Evolutionary conservation across 2,888 invertebrate genomes (phyloP).

Genomic region (Horisme vitalbata): DNA sequence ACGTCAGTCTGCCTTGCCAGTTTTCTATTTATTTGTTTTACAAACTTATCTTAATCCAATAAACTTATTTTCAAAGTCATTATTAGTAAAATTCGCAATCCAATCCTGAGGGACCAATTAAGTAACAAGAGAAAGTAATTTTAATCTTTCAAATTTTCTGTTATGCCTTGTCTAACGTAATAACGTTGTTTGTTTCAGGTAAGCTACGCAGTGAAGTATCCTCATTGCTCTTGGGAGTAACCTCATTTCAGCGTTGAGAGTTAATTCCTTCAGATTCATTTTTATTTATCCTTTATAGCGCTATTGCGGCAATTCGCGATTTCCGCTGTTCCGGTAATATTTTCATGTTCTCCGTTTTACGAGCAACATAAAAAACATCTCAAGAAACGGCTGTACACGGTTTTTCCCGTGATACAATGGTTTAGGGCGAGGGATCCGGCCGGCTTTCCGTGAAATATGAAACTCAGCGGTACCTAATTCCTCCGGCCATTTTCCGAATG

Average conservation of each 20-base stretch:
- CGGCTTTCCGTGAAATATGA: conserved; percentile 62
- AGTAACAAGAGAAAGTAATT: conserved; percentile 4
- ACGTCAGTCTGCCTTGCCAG: neutral
- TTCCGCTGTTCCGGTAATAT: conserved; percentile 54
- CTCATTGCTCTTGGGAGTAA: conserved; percentile 22
- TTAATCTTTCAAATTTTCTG: conserved; percentile 11
- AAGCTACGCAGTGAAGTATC: conserved; percentile 27
- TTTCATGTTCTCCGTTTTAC: conserved; percentile 62
- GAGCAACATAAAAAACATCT: conserved; percentile 65
- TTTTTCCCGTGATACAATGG: conserved; percentile 36
- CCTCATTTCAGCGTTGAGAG: conserved; percentile 24
- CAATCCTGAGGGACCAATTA: neutral
- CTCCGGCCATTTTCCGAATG: conserved; percentile 71
- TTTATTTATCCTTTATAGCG: conserved; percentile 50
- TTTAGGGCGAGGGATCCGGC: conserved; percentile 39
- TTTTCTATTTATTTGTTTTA: neutral
- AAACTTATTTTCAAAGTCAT: neutral
- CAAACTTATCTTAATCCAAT: neutral
- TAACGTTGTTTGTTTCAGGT: conserved; percentile 39
- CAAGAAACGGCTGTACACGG: conserved; percentile 45
- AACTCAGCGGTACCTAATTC: conserved; percentile 66
- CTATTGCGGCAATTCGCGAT: conserved; percentile 58
- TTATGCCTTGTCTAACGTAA: conserved; percentile 20
- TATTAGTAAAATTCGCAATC: neutral
- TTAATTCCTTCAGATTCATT: conserved; percentile 43